Evolutionary conservation across 2,113 vertebrate genomes (phyloP), one percentile per base, ranked within the genome.

Genomic region (Hemibagrus wyckioides): DNA sequence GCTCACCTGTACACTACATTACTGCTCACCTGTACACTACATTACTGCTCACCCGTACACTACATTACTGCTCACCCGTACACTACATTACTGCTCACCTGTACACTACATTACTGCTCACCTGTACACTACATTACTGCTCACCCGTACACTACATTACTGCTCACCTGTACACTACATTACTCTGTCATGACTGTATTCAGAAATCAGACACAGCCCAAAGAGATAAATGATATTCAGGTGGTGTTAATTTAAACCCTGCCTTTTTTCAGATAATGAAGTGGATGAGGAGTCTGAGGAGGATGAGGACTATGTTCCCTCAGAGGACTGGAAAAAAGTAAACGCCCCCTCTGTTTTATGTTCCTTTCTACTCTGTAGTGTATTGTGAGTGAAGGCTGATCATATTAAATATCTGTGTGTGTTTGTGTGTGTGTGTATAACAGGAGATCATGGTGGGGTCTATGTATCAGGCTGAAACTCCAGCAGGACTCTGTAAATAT

Each of bases 391-490:
- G 33, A 57, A 25, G 33, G 1, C 30, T 56, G 33, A 25, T 80
- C 0, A 39, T 54, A 11, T 44, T 14, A 8, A 30, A 13, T 65
- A 19, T 92, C 36, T 90, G 39, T 85, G 10, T 88, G 67, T 79
- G 71, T 41, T 13, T 11, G 44, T 90, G 86, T 88, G 90, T 92
- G 87, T 90, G 71, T 90, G 54, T 41, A 30, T 41, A 36, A 86
- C 82, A 99, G 98, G 98, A 99, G 92, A 99, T 99, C 88, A 99
- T 99, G 98, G 98, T 99, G 90, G 98, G 98, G 9, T 99, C 98
- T 19, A 99, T 99, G 97, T 99, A 98, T 92, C 98, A 99, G 94
- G 98, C 98, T 90, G 98, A 99, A 94, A 99, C 98, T 61, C 98
- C 98, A 80, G 91, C 93, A 88, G 98, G 97, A 63, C 91, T 97